Evolutionary conservation across 1,140 invertebrate genomes (phyloP).

Genomic region (Drosophila sturtevanti): DNA sequence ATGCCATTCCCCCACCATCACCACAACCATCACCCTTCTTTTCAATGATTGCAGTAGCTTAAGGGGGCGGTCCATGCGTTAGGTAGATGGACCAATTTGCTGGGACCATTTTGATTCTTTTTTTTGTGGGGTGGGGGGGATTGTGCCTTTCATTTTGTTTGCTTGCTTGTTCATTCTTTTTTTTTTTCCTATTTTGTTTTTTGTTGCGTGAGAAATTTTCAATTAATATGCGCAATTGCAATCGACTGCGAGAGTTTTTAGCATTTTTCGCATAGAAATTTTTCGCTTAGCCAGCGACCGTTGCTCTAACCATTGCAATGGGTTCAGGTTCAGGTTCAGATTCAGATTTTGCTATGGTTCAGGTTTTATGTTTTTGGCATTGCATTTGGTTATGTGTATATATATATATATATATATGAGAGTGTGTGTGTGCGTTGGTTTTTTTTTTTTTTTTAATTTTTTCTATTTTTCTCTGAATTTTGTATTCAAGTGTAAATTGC

Average conservation of each 20-base stretch:
- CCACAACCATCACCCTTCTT: too few species aligned
- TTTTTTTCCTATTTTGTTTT: conserved; percentile 5
- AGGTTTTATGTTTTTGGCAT: conserved; percentile 52
- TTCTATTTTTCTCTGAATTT: conserved; percentile 41
- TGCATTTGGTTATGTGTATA: not conserved
- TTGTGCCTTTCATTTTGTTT: not conserved
- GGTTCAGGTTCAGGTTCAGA: conserved; percentile 24
- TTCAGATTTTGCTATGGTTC: not conserved
- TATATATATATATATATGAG: not conserved
- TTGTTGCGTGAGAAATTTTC: conserved; percentile 72
- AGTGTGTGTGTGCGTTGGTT: not conserved
- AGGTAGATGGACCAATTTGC: not conserved
- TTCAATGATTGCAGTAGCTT: conserved; percentile 21
- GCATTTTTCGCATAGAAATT: conserved; percentile 67
- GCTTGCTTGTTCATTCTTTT: not conserved
- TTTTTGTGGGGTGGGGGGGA: not conserved
- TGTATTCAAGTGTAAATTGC: conserved; percentile 76
- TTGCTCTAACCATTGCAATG: conserved; percentile 10
- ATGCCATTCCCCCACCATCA: not conserved
- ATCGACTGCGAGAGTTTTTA: conserved; percentile 52
- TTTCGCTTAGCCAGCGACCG: conserved; percentile 27
- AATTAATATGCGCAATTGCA: conserved; percentile 74
- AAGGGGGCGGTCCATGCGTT: not conserved
- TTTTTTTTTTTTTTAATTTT: conserved; percentile 1
- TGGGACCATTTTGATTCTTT: too few species aligned